Evolutionary conservation across 2,888 invertebrate genomes (phyloP), one percentile per base, ranked within the genome.

Genomic region (Melipona beecheii): DNA sequence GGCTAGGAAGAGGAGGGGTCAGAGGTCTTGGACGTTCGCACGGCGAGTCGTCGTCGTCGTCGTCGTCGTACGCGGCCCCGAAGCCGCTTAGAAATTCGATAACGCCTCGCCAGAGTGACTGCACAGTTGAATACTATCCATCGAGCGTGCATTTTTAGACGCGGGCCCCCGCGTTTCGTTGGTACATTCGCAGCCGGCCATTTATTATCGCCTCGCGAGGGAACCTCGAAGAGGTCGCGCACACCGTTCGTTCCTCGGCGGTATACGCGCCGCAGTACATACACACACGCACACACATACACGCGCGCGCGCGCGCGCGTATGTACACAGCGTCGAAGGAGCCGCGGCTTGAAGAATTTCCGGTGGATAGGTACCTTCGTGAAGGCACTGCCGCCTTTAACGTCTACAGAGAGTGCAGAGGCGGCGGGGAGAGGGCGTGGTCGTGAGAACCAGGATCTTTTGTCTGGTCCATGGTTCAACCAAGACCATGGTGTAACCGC

Each of bases 391-490:
- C 89, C 88, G 88, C 83, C 88, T 43, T 43, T 43, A 43, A 43
- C 43, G 89, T 88, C 91, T 83, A 87, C 81, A 79, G 85, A 81
- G 86, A 81, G 79, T 78, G 87, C 75, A 79, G 82, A 83, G 89
- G 88, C 83, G 87, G 89, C 87, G 90, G 88, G 92, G 92, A 88
- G 89, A 92, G 91, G 93, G 92, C 90, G 93, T 93, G 92, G 92
- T 92, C 92, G 92, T 93, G 92, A 92, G 92, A 93, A 93, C 91
- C 93, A 92, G 91, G 91, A 93, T 92, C 92, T 91, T 92, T 92
- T 91, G 91, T 92, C 92, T 92, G 91, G 91, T 91, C 92, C 92
- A 90, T 90, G 89, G 78, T 87, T 87, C 78, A 83, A 86, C 86
- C 84, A 87, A 90, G 91, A 84, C 78, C 90, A 83, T 75, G 81